A percentile compares a stretch with the other conserved stretches of the same genome.
These are phyloP conservation scores for Lutra lutra DNA, from an alignment of 2,797 vertebrate genomes.

Conservation along the genomic window DNA sequence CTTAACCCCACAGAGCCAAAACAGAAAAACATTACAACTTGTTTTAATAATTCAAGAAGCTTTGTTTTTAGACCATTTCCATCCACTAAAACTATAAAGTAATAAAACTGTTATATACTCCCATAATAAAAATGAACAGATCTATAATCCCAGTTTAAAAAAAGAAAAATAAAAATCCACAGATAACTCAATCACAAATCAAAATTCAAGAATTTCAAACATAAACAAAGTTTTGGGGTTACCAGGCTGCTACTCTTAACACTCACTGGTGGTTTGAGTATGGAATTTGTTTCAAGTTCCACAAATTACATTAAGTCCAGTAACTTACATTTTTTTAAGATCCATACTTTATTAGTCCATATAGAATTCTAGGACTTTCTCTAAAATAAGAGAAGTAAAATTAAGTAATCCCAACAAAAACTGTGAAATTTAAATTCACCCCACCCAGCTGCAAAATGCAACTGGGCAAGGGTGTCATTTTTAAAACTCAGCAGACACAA, in stretches of 20 bases:
- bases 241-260: background rate
- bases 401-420: constrained; percentile 7
- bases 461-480: background rate
- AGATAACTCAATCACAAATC: background rate
- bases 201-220: constrained; percentile 33
- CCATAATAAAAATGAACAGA: background rate
- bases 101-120: background rate
- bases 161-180: constrained; percentile 22
- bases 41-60: constrained; percentile 10
- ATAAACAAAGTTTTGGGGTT: constrained; percentile 11
- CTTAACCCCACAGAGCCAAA: background rate
- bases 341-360: background rate
- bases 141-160: background rate
- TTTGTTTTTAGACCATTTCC: constrained; percentile 16
- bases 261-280: background rate
- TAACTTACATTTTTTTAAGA: background rate
- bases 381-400: constrained; percentile 14
- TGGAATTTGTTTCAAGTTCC: background rate
- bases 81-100: background rate
- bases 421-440: background rate
- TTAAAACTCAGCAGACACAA: constrained; percentile 8
- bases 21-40: background rate
- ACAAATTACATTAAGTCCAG: constrained; percentile 3
- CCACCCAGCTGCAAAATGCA: background rate
- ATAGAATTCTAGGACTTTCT: constrained; percentile 24